Evolutionary conservation across 1,140 invertebrate species (phyloP).

Genomic region (Plectrocnemia conspersa): DNA sequence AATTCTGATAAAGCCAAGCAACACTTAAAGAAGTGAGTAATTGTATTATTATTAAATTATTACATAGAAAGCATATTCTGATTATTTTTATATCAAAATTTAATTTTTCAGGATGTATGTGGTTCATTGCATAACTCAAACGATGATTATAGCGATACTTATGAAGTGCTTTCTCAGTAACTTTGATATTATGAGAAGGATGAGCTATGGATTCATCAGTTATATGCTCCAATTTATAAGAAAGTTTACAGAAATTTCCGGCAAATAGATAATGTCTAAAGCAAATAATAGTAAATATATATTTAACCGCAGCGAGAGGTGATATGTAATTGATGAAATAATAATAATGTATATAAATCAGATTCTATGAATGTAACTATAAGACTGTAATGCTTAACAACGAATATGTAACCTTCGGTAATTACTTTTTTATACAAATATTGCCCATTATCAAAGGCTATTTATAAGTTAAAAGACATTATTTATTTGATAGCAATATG

Average conservation of each 20-base stretch:
- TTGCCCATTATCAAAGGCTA: too few relatives aligned
- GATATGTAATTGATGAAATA: too few relatives aligned
- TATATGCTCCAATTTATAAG: slow-evolving; percentile 2
- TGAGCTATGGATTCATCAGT: slow-evolving; percentile 3
- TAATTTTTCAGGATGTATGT: slow-evolving; percentile 28
- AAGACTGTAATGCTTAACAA: too few relatives aligned
- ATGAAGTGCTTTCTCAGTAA: slow-evolving; percentile 4
- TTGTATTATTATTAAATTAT: not conserved
- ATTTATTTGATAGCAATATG: too few relatives aligned
- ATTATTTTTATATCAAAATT: slow-evolving; percentile 8
- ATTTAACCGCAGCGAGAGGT: too few relatives aligned
- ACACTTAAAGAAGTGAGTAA: slow-evolving; percentile 40
- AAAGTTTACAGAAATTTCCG: not conserved
- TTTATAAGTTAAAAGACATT: too few relatives aligned
- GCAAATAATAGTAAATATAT: not conserved
- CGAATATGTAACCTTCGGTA: too few relatives aligned
- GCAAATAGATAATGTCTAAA: not conserved
- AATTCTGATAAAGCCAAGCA: slow-evolving; percentile 41
- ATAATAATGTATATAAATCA: too few relatives aligned
- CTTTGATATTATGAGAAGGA: slow-evolving; percentile 6
- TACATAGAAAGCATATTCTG: not conserved
- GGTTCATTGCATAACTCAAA: slow-evolving; percentile 17
- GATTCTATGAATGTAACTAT: too few relatives aligned
- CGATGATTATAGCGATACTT: slow-evolving; percentile 1
- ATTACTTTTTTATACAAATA: too few relatives aligned